Conservation (phyloP, 2,888 invertebrate species). For the Latheticus oryzae region DNA sequence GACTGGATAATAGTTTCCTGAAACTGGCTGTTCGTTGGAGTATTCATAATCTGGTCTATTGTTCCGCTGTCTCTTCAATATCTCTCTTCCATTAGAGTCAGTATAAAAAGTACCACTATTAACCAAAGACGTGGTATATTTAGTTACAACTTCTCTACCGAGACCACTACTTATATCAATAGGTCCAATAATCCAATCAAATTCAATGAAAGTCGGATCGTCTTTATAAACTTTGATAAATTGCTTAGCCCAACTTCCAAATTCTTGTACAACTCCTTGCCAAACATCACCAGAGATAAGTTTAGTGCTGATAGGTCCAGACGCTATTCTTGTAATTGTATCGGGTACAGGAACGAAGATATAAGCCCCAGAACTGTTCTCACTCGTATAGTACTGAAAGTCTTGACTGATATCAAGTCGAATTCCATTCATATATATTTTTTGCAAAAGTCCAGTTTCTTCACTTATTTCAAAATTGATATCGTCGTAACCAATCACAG, state of each 20-base stretch:
- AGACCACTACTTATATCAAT: slow-evolving; percentile 69
- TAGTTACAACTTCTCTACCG: slow-evolving; percentile 77
- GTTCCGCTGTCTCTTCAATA: slow-evolving; percentile 71
- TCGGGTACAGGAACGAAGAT: slow-evolving; percentile 78
- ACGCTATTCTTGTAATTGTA: slow-evolving; percentile 52
- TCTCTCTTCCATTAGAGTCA: slow-evolving; percentile 83
- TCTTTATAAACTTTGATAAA: slow-evolving; percentile 74
- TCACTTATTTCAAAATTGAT: slow-evolving; percentile 68
- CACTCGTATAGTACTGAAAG: slow-evolving; percentile 79
- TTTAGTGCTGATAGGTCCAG: slow-evolving; percentile 24
- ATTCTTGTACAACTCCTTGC: slow-evolving; percentile 74
- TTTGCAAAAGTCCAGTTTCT: slow-evolving; percentile 68
- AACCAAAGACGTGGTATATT: slow-evolving; percentile 70
- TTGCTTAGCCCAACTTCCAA: slow-evolving; percentile 76
- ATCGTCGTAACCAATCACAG: slow-evolving; percentile 21
- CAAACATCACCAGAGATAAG: slow-evolving; percentile 63
- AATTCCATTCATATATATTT: slow-evolving; percentile 66
- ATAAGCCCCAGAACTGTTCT: slow-evolving; percentile 89
- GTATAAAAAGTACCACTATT: slow-evolving; percentile 73
- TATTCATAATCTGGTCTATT: slow-evolving; percentile 71
- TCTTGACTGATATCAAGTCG: slow-evolving; percentile 69
- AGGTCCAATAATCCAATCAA: slow-evolving; percentile 67
- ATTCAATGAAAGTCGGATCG: slow-evolving; percentile 64
- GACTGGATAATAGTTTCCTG: slow-evolving; percentile 82
- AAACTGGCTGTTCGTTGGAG: slow-evolving; percentile 67